Base-by-base conservation (phyloP, 1,140 invertebrate species). In the Platorchestia sp. region DNA sequence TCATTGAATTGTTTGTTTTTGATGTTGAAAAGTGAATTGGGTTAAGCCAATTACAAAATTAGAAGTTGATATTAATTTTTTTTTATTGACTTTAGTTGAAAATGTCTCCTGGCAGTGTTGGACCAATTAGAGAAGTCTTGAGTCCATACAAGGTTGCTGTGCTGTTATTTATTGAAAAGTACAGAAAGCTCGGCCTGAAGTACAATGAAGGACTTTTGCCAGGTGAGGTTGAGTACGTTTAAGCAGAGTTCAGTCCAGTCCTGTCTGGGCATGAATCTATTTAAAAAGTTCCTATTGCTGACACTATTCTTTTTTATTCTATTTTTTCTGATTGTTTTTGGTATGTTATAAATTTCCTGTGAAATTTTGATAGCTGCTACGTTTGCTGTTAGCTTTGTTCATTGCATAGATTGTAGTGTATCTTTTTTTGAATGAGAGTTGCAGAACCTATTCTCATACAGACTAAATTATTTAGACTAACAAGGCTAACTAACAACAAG, bases 141-240 rank as follows among this genome's bases (percentile, higher is more conserved):
- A 93, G 91, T 44, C 91, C 91, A 44, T 93, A 40, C 91, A 93
- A 93, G 44, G 45, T 93, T 45, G 91, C 91, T 93, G 91, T 93
- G 43, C 91, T 93, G 7, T 44, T 93, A 45, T 93, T 93, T 45
- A 93, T 93, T 93, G 91, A 93, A 47, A 93, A 93, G 40, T 93
- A 93, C 45, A 93, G 44, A 14, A 93, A 44, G 47, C 22, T 93
- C 22, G 91, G 91, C 41, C 91, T 93, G 19, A 93, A 41, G 7
- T 47, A 45, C 10, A 45, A 10, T 93, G 91, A 93, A 45, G 91
- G 91, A 45, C 45, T 45, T 40, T 16, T 47, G 40, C 45, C 91
- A 16, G 45, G 91, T 93, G 44, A 93, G 91, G 45, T 89, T 89
- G 36, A 27, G 10, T 27, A 75, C 27, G 27, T 75, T 10, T 19